These are phyloP conservation scores for Sebastes kiyomatsui DNA, from an alignment of 2,797 vertebrate species.

Conservation along the genomic window DNA sequence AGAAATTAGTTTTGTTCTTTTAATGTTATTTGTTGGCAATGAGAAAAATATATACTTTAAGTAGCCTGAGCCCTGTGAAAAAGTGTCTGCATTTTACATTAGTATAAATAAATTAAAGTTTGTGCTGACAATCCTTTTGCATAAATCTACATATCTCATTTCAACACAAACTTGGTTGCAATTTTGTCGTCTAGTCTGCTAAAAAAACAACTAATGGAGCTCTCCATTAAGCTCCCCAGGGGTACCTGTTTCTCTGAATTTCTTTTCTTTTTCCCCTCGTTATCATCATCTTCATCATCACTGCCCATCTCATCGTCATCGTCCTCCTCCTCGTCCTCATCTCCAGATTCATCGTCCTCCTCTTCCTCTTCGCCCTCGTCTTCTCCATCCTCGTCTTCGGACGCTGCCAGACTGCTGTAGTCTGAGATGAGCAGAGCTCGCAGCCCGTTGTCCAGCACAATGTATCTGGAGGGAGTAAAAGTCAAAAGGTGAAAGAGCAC, in stretches of 20 bases:
- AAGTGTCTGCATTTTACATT: neutral
- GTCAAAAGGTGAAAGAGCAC: slow-evolving; percentile 19
- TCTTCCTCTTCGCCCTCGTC: slow-evolving; percentile 79
- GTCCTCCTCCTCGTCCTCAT: slow-evolving; percentile 78
- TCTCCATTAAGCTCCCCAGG: neutral
- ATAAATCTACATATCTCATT: slow-evolving; percentile 8
- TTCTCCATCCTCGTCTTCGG: slow-evolving; percentile 74
- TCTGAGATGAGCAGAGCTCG: slow-evolving; percentile 94
- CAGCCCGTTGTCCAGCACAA: slow-evolving; percentile 90
- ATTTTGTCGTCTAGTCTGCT: neutral
- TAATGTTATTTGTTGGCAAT: neutral
- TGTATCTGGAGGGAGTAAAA: slow-evolving; percentile 79
- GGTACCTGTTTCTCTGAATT: slow-evolving; percentile 91
- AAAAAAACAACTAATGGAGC: neutral
- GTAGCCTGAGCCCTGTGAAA: neutral
- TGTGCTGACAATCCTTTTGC: slow-evolving; percentile 8
- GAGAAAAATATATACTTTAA: neutral
- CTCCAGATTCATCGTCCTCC: slow-evolving; percentile 83
- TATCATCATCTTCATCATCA: slow-evolving; percentile 83
- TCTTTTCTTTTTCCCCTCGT: slow-evolving; percentile 85
- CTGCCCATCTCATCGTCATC: slow-evolving; percentile 78
- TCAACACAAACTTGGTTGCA: neutral
- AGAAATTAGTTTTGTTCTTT: neutral
- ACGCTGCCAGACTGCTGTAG: slow-evolving; percentile 78
- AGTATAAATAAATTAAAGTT: slow-evolving; percentile 15